Base-by-base conservation (phyloP, 2,888 invertebrate species). In the Ochropacha duplaris region DNA sequence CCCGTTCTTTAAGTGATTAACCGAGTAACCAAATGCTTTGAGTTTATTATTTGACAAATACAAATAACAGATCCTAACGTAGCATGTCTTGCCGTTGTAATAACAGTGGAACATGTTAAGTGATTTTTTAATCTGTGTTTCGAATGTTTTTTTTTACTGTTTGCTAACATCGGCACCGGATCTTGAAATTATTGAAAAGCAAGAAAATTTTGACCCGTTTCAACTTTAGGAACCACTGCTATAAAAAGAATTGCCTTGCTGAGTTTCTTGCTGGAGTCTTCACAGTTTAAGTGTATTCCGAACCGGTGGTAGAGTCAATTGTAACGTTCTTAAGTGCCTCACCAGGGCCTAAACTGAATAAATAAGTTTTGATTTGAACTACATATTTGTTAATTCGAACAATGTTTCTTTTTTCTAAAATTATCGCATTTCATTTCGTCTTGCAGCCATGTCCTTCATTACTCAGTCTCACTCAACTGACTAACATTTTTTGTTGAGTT, bases 401-500 rank as follows among this genome's bases (percentile, higher is more conserved):
- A 31, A 2, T 31, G 31, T 14, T 44, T 14, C 2, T 44, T 5
- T 44, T 19, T 44, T n/a, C 9, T 16, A 39, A 5, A n/a, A 39
- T 39, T 39, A 39, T 39, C 39, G 39, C 39, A 39, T 4, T 39
- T 16, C 16, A 14, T 6, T 39, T 16, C 39, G 16, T n/a, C 16
- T 39, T 16, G 39, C 16, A 16, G 39, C 19, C 8, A 44, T 44
- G 44, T 44, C 44, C 44, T 44, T 44, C 44, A 39, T 19, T 44
- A 44, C 19, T 44, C 44, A 44, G n/a, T 19, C 44, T 1, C 2
- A 44, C 6, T 44, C 44, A 19, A 44, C 44, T 44, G 19, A 68
- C 66, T 44, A 61, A 57, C 57, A 58, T 50, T 68, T 77, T 76
- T 77, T 79, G 72, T 66, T 4, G 56, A 57, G 67, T 68, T 68